Evolutionary conservation across 2,888 invertebrate genomes (phyloP).

Genomic region (Plusia festucae): DNA sequence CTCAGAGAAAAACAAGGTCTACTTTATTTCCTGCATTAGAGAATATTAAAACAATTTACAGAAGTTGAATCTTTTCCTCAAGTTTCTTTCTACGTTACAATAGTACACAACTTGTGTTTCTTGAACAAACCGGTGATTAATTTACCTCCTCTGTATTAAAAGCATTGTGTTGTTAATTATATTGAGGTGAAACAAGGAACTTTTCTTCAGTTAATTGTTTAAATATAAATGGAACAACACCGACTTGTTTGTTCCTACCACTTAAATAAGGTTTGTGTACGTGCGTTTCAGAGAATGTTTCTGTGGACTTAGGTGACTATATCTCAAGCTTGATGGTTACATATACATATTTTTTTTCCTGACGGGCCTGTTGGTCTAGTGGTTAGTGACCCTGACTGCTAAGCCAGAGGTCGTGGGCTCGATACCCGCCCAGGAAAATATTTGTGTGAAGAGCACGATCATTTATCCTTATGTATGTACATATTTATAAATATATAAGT

Average conservation of each 20-base stretch:
- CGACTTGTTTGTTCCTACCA: neutral
- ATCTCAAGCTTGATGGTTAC: neutral
- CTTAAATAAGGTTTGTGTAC: conserved; percentile 6
- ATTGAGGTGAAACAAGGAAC: conserved; percentile 27
- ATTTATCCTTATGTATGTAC: too few relatives aligned
- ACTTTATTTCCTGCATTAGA: conserved; percentile 36
- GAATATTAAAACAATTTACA: conserved; percentile 44
- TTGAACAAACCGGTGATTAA: conserved; percentile 53
- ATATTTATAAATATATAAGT: too few relatives aligned
- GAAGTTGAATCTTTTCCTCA: conserved; percentile 36
- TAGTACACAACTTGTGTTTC: conserved; percentile 48
- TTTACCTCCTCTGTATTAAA: conserved; percentile 54
- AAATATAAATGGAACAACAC: conserved; percentile 15
- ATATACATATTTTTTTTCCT: too few relatives aligned
- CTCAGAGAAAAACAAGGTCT: neutral
- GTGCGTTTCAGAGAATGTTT: neutral
- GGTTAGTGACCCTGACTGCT: too few relatives aligned
- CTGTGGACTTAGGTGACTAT: neutral
- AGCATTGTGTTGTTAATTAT: conserved; percentile 56
- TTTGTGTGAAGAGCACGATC: too few relatives aligned
- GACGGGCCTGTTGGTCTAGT: too few relatives aligned
- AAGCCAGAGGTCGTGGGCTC: too few relatives aligned
- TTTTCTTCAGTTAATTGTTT: conserved; percentile 39
- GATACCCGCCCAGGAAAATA: too few relatives aligned
- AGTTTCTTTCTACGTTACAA: conserved; percentile 38